phyloP scores from a whole-genome alignment of 30 jellyfish, hydroid and myxozoan species.

The Phacellophora camtschatica region DNA sequence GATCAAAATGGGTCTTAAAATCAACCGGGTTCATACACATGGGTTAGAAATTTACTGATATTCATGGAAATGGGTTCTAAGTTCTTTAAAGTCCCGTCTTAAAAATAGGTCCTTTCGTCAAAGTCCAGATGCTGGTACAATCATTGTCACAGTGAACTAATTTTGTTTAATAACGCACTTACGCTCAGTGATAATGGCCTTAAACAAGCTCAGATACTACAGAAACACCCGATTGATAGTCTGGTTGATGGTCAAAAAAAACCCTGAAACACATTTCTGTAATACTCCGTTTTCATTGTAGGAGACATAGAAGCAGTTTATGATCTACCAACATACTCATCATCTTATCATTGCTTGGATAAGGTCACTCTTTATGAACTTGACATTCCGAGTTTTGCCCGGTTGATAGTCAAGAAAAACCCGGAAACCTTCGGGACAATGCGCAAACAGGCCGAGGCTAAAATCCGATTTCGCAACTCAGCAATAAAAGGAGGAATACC shows the following conservation, averaged over 20 bases:
- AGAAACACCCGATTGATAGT: constrained; percentile 78
- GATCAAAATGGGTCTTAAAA: too few relatives aligned
- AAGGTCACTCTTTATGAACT: constrained; percentile 74
- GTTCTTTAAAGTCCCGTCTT: too few relatives aligned
- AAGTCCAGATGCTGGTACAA: too few relatives aligned
- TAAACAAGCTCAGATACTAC: constrained; percentile 67
- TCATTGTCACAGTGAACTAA: too few relatives aligned
- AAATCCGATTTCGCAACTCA: constrained; percentile 53
- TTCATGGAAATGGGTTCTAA: too few relatives aligned
- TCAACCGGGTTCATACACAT: too few relatives aligned
- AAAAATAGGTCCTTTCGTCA: too few relatives aligned
- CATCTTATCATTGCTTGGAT: constrained; percentile 78
- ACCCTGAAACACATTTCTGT: too few relatives aligned
- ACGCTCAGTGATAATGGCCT: constrained; percentile 69
- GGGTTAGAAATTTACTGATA: too few relatives aligned
- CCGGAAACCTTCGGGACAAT: constrained; percentile 87
- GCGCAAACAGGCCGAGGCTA: constrained; percentile 58
- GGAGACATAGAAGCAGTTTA: constrained; percentile 43
- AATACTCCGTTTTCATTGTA: too few relatives aligned
- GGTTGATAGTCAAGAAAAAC: constrained; percentile 79
- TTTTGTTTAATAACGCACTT: constrained; percentile 62
- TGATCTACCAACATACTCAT: constrained; percentile 56
- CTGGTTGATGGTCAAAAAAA: constrained; percentile 77
- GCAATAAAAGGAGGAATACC: constrained; percentile 81
- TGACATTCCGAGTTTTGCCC: constrained; percentile 75